A percentile compares a stretch with the other conserved stretches of the same genome.
phyloP scores from a whole-genome alignment of 2,888 invertebrate species.

The Nemapogon koenigi region DNA sequence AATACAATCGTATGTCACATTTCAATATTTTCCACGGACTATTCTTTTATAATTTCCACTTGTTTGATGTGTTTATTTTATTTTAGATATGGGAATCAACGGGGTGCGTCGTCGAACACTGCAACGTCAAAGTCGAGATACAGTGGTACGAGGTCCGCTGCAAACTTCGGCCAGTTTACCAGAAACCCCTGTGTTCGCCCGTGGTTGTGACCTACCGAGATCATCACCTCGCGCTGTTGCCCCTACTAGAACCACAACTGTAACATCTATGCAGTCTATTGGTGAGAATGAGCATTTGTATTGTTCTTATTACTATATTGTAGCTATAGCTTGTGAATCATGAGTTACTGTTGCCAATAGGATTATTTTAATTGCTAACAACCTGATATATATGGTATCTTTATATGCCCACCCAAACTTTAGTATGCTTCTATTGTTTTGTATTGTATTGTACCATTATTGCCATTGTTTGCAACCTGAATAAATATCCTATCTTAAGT shows the following conservation, averaged over 20 bases:
- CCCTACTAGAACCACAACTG: conserved; percentile 68
- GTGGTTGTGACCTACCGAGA: conserved; percentile 84
- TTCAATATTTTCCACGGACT: not conserved
- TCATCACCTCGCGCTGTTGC: conserved; percentile 78
- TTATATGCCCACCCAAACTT: no score
- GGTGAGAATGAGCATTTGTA: no score
- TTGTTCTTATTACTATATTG: no score
- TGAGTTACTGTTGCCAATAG: no score
- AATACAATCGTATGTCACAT: no score
- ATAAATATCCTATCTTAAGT: no score
- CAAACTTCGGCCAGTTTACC: conserved; percentile 88
- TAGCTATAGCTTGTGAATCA: no score
- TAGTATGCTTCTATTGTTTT: no score
- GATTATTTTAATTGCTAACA: no score
- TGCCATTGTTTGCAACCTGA: no score
- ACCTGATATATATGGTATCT: no score
- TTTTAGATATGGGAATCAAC: conserved; percentile 47
- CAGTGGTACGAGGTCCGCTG: conserved; percentile 65
- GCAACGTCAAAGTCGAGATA: conserved; percentile 54
- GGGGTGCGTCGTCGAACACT: conserved; percentile 57
- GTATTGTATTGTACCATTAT: no score
- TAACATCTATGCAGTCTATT: conserved; percentile 65
- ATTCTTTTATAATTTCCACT: not conserved
- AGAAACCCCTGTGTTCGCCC: conserved; percentile 87
- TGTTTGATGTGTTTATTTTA: conserved; percentile 17